These are phyloP conservation scores for Entomobrya multifasciata DNA, from an alignment of 2,888 invertebrate genomes.

Conservation along the genomic window DNA sequence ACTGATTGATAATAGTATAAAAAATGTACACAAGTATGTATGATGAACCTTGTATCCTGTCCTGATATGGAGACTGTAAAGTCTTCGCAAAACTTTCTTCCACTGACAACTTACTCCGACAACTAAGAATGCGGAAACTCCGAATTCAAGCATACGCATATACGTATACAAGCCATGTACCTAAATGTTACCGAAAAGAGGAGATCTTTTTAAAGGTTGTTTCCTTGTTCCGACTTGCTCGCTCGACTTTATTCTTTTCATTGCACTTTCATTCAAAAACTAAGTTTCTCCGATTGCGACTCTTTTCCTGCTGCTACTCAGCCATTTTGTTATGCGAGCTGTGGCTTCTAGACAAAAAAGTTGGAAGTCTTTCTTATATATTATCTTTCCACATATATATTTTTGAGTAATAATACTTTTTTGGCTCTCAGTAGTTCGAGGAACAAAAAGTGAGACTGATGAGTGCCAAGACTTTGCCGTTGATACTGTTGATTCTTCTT, in stretches of 20 bases:
- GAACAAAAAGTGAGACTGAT: constrained; percentile 29
- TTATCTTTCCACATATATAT: neutral
- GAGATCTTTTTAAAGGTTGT: constrained; percentile 44
- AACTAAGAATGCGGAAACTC: constrained; percentile 25
- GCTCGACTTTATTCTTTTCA: constrained; percentile 35
- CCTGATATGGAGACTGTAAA: constrained; percentile 10
- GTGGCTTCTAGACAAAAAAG: constrained; percentile 27
- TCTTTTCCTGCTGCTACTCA: constrained; percentile 22
- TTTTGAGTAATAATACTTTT: neutral
- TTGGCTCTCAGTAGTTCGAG: no score
- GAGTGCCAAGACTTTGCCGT: constrained; percentile 20
- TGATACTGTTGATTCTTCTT: constrained; percentile 49
- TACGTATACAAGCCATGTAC: constrained; percentile 9
- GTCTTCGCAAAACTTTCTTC: constrained; percentile 24
- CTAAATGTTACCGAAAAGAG: constrained; percentile 12
- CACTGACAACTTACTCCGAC: constrained; percentile 54
- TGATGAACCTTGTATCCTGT: neutral
- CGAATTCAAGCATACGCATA: no score
- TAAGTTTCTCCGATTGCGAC: constrained; percentile 44
- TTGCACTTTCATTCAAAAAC: constrained; percentile 39
- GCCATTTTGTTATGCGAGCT: constrained; percentile 12
- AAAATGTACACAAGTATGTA: neutral
- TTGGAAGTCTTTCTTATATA: neutral
- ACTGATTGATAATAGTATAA: neutral
- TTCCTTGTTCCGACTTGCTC: constrained; percentile 28